A percentile compares a stretch with the other conserved stretches of the same genome.
These are phyloP conservation scores for Alloscopus bannaensis DNA, from an alignment of 2,888 invertebrate species.

Conservation along the genomic window DNA sequence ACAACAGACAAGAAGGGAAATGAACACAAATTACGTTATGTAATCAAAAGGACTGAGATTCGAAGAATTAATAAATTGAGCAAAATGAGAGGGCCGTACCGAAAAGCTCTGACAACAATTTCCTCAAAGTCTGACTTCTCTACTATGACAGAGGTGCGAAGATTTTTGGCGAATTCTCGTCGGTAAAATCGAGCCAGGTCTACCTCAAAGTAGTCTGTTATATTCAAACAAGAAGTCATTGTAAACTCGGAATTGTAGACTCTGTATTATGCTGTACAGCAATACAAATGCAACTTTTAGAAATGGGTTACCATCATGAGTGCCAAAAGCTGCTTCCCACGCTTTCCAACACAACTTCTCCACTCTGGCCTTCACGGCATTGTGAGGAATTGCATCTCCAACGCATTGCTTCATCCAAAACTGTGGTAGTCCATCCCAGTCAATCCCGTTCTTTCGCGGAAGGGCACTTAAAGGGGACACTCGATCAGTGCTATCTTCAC, in stretches of 20 bases:
- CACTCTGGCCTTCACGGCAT: conserved; percentile 69
- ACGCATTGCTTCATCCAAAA: conserved; percentile 71
- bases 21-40: not conserved
- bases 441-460: conserved; percentile 16
- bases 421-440: conserved; percentile 49
- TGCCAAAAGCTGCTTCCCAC: conserved; percentile 64
- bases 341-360: conserved; percentile 68
- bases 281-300: not conserved
- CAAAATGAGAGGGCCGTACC: too few relatives aligned
- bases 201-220: conserved; percentile 64
- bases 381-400: conserved; percentile 69
- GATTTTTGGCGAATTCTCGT: conserved; percentile 57
- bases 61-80: too few relatives aligned
- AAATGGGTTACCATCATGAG: conserved; percentile 56
- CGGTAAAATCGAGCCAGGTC: conserved; percentile 66
- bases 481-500: conserved; percentile 30
- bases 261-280: not conserved
- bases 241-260: not conserved
- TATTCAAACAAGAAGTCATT: not conserved
- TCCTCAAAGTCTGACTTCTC: conserved; percentile 65
- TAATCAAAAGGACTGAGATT: too few relatives aligned
- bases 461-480: conserved; percentile 48
- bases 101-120: conserved; percentile 68
- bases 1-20: not conserved
- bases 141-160: conserved; percentile 36